Evolutionary conservation across 30 jellyfish, hydroid and myxozoan genomes (phyloP).

Genomic region (Hydractinia symbiolongicarpus): DNA sequence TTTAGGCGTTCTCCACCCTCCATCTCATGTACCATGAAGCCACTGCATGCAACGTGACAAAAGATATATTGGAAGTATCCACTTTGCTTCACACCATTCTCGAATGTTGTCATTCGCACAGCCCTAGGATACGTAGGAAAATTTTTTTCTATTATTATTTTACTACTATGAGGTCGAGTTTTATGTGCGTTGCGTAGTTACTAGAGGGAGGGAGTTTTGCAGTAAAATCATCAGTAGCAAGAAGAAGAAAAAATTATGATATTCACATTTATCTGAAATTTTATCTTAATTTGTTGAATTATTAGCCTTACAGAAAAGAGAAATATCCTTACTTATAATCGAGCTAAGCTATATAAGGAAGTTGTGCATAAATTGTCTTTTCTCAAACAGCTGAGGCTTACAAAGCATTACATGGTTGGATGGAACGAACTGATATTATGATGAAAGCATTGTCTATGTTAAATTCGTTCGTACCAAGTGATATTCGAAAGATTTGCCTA

Average conservation of each 20-base stretch:
- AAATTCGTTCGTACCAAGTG: constrained; percentile 75
- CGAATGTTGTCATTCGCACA: constrained; percentile 50
- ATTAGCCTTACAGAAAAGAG: no score
- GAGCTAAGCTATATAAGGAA: no score
- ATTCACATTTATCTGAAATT: no score
- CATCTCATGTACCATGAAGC: constrained; percentile 92
- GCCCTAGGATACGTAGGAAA: constrained; percentile 56
- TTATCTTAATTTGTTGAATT: no score
- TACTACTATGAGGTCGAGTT: background rate
- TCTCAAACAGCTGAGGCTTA: constrained; percentile 36
- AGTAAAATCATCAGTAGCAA: no score
- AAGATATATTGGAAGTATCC: constrained; percentile 66
- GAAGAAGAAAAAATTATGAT: no score
- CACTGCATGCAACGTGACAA: constrained; percentile 84
- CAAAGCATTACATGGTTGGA: constrained; percentile 61
- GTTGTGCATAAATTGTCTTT: no score
- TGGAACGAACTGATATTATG: constrained; percentile 78
- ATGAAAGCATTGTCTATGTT: constrained; percentile 72
- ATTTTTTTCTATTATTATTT: background rate
- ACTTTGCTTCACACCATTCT: constrained; percentile 60
- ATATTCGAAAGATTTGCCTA: constrained; percentile 55
- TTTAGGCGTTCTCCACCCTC: constrained; percentile 78
- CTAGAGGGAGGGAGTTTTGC: no score
- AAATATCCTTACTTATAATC: no score
- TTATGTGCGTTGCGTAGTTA: no score